Base-by-base conservation (phyloP, 2,888 invertebrate genomes). In the Dorcus hopei region DNA sequence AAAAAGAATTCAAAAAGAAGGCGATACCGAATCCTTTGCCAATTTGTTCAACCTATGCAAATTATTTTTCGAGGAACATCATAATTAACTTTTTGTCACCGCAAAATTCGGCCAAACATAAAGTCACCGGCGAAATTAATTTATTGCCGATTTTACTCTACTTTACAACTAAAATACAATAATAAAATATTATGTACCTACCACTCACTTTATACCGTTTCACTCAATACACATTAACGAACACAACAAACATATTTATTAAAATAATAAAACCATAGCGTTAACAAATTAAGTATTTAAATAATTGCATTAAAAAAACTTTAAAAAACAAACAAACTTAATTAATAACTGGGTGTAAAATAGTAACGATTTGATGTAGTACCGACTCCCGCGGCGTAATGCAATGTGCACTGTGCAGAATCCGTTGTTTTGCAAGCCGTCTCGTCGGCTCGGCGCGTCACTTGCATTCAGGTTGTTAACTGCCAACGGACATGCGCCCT, bases 351-450 rank as follows among this genome's bases (percentile, higher is more conserved):
- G 65, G 14, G 48, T 59, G 52, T 59, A 55, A 59, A 61, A 59
- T 62, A 59, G 56, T 61, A 55, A 62, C 56, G 65, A 72, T 75
- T 73, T 73, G 75, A 71, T 77, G 77, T 78, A 77, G 76, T 78
- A 76, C 77, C 76, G 75, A 75, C 76, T 75, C 74, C 74, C 75
- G 74, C 74, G 74, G 76, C 72, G 73, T 70, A 75, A 74, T 77
- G 78, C 77, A 76, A 74, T 73, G 72, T 74, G 75, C 75, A 76
- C 73, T 72, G 72, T 68, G 72, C 72, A 72, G 72, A 74, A 73
- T 74, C 73, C 76, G 75, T 77, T 76, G 77, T 77, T 77, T 77
- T 76, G 78, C 77, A 75, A 74, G 72, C 74, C 72, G 75, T 74
- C 76, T 72, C 70, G 72, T 68, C 70, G 70, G 70, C 58, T 64